phyloP scores from a whole-genome alignment of 2,113 vertebrate species.

The Leptosomus discolor region DNA sequence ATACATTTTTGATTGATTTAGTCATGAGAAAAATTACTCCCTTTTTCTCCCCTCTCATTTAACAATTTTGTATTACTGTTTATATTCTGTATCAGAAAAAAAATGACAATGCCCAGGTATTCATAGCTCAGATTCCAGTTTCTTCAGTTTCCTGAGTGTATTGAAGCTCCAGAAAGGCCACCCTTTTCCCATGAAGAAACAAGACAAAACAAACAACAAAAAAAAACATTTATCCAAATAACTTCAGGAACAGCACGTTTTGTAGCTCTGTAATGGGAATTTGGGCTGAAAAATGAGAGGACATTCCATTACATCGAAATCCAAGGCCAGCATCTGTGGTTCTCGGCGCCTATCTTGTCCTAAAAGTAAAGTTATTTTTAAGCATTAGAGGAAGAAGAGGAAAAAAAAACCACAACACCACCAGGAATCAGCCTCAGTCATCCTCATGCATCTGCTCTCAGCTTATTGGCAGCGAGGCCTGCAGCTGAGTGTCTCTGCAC shows the following conservation, averaged over 20 bases:
- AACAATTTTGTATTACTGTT: not conserved
- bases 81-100: not conserved
- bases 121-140: not conserved
- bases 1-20: not conserved
- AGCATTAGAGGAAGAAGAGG: not conserved
- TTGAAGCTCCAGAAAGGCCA: not conserved
- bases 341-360: not conserved
- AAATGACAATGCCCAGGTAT: not conserved
- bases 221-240: not conserved
- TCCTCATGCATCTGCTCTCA: not conserved
- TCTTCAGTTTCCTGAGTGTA: not conserved
- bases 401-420: not conserved
- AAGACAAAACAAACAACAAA: not conserved
- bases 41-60: not conserved
- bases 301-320: not conserved
- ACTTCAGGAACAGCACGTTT: not conserved
- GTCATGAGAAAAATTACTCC: not conserved
- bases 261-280: not conserved
- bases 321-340: not conserved
- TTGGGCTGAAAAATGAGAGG: not conserved
- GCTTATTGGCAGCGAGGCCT: rapidly evolving
- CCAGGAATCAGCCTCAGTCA: not conserved
- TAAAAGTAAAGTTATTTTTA: slow-evolving; percentile 19
- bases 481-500: not conserved
- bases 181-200: not conserved